Base-by-base conservation (phyloP, 2,797 vertebrate species). In the Melanotaenia maccullochi region DNA sequence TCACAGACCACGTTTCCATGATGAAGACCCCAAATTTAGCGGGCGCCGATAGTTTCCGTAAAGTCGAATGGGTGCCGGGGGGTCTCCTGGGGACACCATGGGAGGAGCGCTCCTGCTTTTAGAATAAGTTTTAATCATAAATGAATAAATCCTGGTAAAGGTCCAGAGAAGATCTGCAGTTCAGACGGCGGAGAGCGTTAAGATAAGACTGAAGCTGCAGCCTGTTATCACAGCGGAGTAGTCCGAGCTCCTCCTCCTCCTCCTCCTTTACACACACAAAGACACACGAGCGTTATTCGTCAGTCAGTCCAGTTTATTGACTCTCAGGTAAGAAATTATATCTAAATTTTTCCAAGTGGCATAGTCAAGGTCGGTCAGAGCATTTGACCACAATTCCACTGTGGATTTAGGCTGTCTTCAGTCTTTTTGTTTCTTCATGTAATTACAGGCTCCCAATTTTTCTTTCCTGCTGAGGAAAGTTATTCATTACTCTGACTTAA, bases 1-100 rank as follows among this genome's bases (percentile, higher is more conserved):
- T 89, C 89, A 79, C 65, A 68, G 84, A 87, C 76, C 93, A 89
- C 93, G 91, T 91, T 94, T 90, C 91, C 94, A 94, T 95, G 78
- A 87, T 93, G 73, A 74, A 79, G 81, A 88, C 78, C 81, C 67
- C 80, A 30, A 80, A 76, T 60, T 36, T 8, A 60, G 7, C 78
- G 78, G 85, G 32, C 38, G 81, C 79, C 66, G 85, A 84, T 71
- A 73, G 86, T 82, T 90, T 87, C 85, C 85, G 80, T 68, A 12
- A 84, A 89, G 85, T 85, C 71, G 80, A 84, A 61, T 74, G 60
- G 80, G 84, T 67, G 76, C 65, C 82, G 63, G 68, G 66, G 83
- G 82, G 73, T 77, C 83, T 77, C 65, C 90, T 85, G 85, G 87
- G 92, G 90, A 82, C 91, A 93, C 78, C 93, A 94, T 95, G 89